Conservation (phyloP, 2,888 invertebrate genomes). For the Lochmaea capreae region DNA sequence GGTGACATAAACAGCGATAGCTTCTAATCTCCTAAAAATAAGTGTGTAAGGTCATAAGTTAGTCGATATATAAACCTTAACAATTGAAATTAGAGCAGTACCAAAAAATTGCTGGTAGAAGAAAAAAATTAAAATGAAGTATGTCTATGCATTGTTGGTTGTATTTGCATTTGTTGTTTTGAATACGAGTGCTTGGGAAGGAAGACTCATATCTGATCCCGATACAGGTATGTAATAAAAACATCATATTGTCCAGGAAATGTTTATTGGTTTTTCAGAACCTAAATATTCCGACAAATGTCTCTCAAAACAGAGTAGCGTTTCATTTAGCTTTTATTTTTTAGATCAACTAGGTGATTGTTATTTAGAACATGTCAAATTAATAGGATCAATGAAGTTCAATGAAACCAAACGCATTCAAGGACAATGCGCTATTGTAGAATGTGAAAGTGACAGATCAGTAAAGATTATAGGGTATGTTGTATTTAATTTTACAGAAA, state of each 20-base stretch:
- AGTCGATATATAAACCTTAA: background rate
- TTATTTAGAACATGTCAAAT: background rate
- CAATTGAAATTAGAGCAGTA: background rate
- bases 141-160: background rate
- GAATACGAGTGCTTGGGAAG: conserved; percentile 28
- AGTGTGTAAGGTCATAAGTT: background rate
- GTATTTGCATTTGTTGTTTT: conserved; percentile 22
- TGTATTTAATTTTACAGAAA: background rate
- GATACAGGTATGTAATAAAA: conserved; percentile 23
- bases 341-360: conserved; percentile 29
- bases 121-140: background rate
- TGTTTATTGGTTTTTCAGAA: background rate
- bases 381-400: conserved; percentile 27
- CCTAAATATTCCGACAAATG: no score
- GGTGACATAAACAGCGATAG: no score
- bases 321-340: conserved; percentile 9
- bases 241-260: background rate
- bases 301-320: no score
- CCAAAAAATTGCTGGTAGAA: background rate
- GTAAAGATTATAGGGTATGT: conserved; percentile 31
- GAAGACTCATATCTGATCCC: conserved; percentile 23
- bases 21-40: background rate
- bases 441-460: conserved; percentile 23
- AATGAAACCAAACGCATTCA: conserved; percentile 33
- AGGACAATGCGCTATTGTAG: conserved; percentile 28